A percentile compares a stretch with the other conserved stretches of the same genome.
Conservation (phyloP, 92 coral and sea anemone genomes). For the Parazoanthus darwini region DNA sequence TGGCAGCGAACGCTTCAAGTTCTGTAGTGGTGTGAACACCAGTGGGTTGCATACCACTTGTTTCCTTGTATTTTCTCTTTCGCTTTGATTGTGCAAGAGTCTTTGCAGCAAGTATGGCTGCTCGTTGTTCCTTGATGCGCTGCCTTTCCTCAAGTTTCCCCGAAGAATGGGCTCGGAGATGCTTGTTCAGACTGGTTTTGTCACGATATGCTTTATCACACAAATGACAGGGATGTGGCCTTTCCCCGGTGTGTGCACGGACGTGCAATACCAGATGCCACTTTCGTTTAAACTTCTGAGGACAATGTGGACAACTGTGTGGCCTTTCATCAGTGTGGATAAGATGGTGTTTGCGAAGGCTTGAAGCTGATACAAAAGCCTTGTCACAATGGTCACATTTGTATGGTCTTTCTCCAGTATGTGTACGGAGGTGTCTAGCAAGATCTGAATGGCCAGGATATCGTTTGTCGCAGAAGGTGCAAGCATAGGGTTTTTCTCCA, state of each 20-base stretch:
- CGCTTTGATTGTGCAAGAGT: conserved; percentile 17
- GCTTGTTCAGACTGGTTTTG: conserved; percentile 28
- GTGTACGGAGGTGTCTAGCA: conserved; percentile 34
- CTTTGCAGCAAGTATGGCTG: conserved; percentile 24
- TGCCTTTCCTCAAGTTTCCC: conserved; percentile 36
- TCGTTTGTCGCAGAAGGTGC: conserved; percentile 29
- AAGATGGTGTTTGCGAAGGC: conserved; percentile 39
- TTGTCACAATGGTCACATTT: conserved; percentile 35
- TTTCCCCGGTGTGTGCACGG: conserved; percentile 37
- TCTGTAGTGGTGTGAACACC: not conserved
- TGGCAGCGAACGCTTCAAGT: not conserved
- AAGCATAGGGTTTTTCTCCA: conserved; percentile 34
- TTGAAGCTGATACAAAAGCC: conserved; percentile 16
- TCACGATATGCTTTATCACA: conserved; percentile 34
- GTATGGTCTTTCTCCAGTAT: conserved; percentile 40
- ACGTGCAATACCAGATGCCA: conserved; percentile 27
- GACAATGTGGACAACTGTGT: conserved; percentile 22
- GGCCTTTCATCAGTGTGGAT: conserved; percentile 36
- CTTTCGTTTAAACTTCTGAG: conserved; percentile 6
- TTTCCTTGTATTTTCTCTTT: conserved; percentile 2
- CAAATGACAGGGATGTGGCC: conserved; percentile 26
- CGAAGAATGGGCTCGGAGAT: conserved; percentile 22
- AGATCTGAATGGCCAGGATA: conserved; percentile 40
- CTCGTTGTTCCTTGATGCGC: conserved; percentile 34
- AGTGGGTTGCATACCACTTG: not conserved